These are phyloP conservation scores for Myrmecobius fasciatus DNA, from an alignment of 2,113 vertebrate genomes.

Conservation along the genomic window DNA sequence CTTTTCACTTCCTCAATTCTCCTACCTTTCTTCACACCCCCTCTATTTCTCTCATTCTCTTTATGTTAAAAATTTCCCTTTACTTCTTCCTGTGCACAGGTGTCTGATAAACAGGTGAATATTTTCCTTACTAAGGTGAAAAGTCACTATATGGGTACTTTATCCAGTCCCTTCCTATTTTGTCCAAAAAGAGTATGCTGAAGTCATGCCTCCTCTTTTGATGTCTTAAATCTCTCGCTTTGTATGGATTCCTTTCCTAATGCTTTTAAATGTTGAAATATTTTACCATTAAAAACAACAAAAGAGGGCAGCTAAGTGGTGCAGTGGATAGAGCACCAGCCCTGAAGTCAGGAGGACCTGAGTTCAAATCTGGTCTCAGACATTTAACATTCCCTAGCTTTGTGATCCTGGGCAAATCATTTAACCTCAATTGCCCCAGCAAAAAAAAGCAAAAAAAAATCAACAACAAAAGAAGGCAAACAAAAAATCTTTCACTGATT, in stretches of 20 bases:
- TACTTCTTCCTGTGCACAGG: background rate
- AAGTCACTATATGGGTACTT: background rate
- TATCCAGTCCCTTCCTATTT: background rate
- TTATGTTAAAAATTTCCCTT: background rate
- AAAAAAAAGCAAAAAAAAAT: too few relatives aligned
- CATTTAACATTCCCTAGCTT: too few relatives aligned
- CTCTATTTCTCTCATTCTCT: background rate
- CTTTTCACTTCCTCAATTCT: background rate
- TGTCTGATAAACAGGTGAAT: background rate
- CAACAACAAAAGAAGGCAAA: background rate
- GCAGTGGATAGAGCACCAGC: too few relatives aligned
- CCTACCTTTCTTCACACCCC: background rate
- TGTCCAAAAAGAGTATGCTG: background rate
- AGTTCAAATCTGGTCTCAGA: too few relatives aligned
- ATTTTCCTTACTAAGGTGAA: background rate
- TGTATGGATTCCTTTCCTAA: background rate
- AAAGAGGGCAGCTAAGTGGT: too few relatives aligned
- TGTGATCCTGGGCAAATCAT: too few relatives aligned
- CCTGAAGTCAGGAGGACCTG: too few relatives aligned
- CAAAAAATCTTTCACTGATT: background rate
- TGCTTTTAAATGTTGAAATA: background rate
- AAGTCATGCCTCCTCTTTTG: background rate
- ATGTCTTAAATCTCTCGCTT: background rate
- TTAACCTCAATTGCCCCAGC: too few relatives aligned
- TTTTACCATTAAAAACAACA: background rate